These are phyloP conservation scores for Austrolebias charrua DNA, from an alignment of 2,797 vertebrate genomes.

Conservation along the genomic window DNA sequence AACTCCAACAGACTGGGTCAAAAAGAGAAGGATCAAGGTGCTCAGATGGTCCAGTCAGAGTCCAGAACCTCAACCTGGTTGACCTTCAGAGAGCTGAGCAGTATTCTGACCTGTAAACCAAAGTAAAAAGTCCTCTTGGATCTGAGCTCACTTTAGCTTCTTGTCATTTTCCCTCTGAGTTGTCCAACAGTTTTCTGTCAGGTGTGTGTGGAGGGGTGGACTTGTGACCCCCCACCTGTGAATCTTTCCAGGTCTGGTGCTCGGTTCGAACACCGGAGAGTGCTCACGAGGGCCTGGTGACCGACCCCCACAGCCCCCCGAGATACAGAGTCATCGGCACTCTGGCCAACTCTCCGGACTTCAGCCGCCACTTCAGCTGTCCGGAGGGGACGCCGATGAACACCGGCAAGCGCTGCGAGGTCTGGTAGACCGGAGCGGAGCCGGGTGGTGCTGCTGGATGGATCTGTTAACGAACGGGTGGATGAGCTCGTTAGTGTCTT, in stretches of 20 bases:
- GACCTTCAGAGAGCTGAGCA: too few species aligned
- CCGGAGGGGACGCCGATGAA: conserved; percentile 90
- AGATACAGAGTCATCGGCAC: conserved; percentile 94
- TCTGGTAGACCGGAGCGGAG: conserved; percentile 84
- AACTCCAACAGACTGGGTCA: too few species aligned
- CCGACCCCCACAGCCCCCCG: conserved; percentile 95
- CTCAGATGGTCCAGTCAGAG: too few species aligned
- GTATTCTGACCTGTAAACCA: too few species aligned
- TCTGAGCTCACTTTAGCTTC: too few species aligned
- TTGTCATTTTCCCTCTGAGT: too few species aligned
- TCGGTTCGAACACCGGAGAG: conserved; percentile 95
- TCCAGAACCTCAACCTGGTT: too few species aligned
- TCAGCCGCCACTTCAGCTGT: conserved; percentile 89
- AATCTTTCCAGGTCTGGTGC: conserved; percentile 89
- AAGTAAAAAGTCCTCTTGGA: too few species aligned
- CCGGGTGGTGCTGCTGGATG: not conserved
- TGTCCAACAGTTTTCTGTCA: not conserved
- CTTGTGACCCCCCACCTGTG: not conserved
- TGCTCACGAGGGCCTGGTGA: conserved; percentile 94
- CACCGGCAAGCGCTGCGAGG: conserved; percentile 90
- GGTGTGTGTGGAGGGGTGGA: not conserved
- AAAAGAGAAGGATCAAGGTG: too few species aligned
- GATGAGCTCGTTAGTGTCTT: conserved; percentile 24
- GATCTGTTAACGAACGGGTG: not conserved
- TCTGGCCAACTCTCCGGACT: conserved; percentile 94